Percentiles rank a stretch among this genome's conserved stretches.
Evolutionary conservation across 2,888 invertebrate genomes (phyloP).

Genomic region (Megalurothrips usitatus): DNA sequence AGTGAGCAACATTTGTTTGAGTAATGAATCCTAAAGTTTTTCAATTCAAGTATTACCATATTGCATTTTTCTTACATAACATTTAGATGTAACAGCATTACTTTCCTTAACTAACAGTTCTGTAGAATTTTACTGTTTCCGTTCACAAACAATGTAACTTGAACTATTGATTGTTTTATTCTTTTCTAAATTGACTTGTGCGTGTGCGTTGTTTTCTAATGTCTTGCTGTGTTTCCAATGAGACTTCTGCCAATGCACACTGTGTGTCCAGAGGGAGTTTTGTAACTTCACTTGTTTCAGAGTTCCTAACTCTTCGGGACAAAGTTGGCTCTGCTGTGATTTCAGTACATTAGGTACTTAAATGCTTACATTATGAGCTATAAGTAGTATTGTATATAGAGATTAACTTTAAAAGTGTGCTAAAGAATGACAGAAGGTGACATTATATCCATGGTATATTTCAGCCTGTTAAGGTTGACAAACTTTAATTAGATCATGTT

Average conservation of each 20-base stretch:
- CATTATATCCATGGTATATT: background rate
- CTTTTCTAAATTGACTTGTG: background rate
- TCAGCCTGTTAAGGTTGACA: background rate
- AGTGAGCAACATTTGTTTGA: background rate
- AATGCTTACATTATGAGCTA: conserved; percentile 17
- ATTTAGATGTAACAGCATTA: background rate
- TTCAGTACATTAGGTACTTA: conserved; percentile 20
- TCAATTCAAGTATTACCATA: conserved; percentile 3
- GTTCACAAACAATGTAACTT: background rate
- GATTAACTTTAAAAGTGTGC: background rate
- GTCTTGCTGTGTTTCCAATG: conserved; percentile 18
- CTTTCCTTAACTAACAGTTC: conserved; percentile 4
- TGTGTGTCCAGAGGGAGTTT: conserved; percentile 8
- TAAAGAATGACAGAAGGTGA: background rate
- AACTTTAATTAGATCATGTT: background rate
- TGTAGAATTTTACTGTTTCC: background rate
- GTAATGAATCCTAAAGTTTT: background rate
- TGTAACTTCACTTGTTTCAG: background rate
- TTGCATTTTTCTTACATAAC: conserved; percentile 10
- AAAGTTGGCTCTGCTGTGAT: conserved; percentile 24
- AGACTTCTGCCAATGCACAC: conserved; percentile 22
- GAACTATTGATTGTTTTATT: background rate
- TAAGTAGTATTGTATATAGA: conserved; percentile 17
- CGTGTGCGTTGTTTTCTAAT: conserved; percentile 10
- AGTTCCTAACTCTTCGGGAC: background rate